Evolutionary conservation across 2,113 vertebrate genomes (phyloP), one percentile per base, ranked within the genome.

Genomic region (Saccopteryx bilineata): DNA sequence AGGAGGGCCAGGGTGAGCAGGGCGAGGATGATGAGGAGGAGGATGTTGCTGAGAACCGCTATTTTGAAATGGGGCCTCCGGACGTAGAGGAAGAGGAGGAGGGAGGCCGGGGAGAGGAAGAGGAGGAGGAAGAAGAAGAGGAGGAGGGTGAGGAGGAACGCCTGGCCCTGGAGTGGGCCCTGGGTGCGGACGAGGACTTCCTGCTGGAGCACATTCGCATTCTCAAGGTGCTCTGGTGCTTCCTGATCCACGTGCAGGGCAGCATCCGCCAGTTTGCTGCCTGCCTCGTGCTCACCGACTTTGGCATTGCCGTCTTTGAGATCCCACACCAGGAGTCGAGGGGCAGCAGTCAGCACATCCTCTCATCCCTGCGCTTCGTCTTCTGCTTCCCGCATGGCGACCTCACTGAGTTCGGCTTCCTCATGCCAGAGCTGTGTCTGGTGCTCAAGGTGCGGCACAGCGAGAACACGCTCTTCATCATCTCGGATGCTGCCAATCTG

Each of bases 61-160:
- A 99, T 98, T 99, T 99, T 94, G 99, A 99, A 98, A 99, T 99
- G 99, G 99, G 99, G 50, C 98, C 99, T 78, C 99, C 99, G 1
- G 98, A 99, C 0, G 1, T 4, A 1, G 96, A 97, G 54, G 95
- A 93, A 3, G 96, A 97, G 78, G 96, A 94, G 10, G 96, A 91
- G 26, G 91, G 66, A 7, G 81, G 87, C 80, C 92, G 65, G 69
- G 61, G 94, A 50, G 96, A 94, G 28, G 96, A 91, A 0, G 96
- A 90, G 2, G 96, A 95, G 1, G 97, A 96, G 5, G 96, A 95
- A 0, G 97, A 97, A 0, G 97, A 92, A 0, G 97, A 95, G 5
- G 94, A 93, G 11, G 96, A 79, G 26, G 95, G 86, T 0, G 97
- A 97, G 69, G 97, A 96, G 96, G 98, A 93, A 97, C 99, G 93